Conservation (phyloP, 1,140 invertebrate species). For the Acromyrmex echinatior region DNA sequence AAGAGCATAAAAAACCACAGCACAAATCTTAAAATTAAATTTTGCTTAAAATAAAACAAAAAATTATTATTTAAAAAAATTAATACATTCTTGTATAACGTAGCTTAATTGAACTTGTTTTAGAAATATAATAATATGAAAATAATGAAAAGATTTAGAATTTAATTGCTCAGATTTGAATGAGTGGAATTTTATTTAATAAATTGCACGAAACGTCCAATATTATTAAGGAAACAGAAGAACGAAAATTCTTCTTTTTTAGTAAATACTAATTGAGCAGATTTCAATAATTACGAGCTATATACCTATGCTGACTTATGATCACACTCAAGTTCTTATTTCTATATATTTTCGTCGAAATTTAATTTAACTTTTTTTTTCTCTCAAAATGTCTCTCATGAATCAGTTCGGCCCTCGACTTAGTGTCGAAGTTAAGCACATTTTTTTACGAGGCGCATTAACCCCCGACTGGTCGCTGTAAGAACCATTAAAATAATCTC, state of each 20-base stretch:
- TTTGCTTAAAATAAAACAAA: neutral
- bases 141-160: neutral
- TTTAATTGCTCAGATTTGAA: neutral
- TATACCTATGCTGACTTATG: neutral
- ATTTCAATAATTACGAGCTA: slow-evolving; percentile 1
- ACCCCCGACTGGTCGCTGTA: slow-evolving; percentile 12
- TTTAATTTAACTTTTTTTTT: slow-evolving; percentile 22
- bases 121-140: neutral
- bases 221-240: neutral
- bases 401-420: slow-evolving; percentile 26
- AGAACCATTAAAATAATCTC: slow-evolving; percentile 43
- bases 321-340: neutral
- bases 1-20: too few relatives aligned
- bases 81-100: neutral
- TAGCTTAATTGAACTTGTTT: slow-evolving; percentile 13
- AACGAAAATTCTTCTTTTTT: neutral
- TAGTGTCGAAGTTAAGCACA: neutral
- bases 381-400: slow-evolving; percentile 20
- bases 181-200: slow-evolving; percentile 2
- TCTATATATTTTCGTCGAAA: neutral
- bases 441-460: slow-evolving; percentile 50
- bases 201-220: neutral
- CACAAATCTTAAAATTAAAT: neutral
- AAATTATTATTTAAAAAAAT: neutral
- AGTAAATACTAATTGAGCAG: neutral